These are phyloP conservation scores for Cyclargus thomasi DNA, from an alignment of 1,140 invertebrate genomes.

Conservation along the genomic window DNA sequence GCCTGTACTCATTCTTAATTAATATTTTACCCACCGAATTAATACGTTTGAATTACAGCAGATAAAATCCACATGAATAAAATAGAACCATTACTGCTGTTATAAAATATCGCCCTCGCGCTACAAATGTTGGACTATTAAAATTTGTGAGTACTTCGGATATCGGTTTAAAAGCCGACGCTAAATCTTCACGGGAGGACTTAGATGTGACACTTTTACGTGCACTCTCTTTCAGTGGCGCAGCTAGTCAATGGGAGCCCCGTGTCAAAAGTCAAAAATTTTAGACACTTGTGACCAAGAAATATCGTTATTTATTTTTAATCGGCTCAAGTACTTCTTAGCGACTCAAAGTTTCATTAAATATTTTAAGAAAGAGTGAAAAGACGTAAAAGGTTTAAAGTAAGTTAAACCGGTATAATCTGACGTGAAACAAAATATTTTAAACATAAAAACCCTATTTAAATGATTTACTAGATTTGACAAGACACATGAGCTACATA, in stretches of 20 bases:
- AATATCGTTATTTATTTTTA: no score
- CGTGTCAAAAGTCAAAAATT: no score
- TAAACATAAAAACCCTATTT: no score
- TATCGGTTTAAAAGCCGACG: slow-evolving; percentile 32
- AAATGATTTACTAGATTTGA: no score
- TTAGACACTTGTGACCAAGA: no score
- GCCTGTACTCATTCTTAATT: neutral
- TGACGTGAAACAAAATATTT: no score
- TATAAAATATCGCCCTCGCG: slow-evolving; percentile 17
- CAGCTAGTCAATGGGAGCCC: neutral
- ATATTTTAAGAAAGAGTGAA: no score
- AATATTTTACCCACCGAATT: neutral
- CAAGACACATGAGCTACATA: no score
- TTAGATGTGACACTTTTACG: slow-evolving; percentile 51
- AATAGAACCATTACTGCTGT: slow-evolving; percentile 21
- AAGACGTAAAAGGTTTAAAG: no score
- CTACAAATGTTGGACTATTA: slow-evolving; percentile 40
- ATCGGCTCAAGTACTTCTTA: no score
- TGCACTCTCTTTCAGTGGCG: slow-evolving; percentile 28
- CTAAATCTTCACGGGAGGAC: slow-evolving; percentile 48
- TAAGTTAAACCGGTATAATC: no score
- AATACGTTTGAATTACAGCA: slow-evolving; percentile 9
- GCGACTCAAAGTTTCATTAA: no score
- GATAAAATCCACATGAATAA: slow-evolving; percentile 3
- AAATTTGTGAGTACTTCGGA: slow-evolving; percentile 29